Percentiles rank a stretch among this genome's conserved stretches.
Evolutionary conservation across 2,888 invertebrate genomes (phyloP).

Genomic region (Drosophila longiperda): DNA sequence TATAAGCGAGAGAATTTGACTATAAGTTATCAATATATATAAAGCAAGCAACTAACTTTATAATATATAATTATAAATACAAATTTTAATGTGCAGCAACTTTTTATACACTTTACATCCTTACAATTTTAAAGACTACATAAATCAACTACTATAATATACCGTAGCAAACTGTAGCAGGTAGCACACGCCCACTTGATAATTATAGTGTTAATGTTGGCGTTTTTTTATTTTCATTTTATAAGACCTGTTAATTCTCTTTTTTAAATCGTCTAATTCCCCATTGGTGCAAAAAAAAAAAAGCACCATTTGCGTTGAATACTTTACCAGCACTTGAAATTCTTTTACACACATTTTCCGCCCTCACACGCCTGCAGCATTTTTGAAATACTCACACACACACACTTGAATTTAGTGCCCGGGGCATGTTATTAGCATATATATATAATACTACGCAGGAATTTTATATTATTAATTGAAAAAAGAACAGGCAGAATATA

Average conservation of each 20-base stretch:
- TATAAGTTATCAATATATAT: constrained; percentile 55
- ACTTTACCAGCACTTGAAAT: constrained; percentile 62
- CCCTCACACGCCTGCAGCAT: constrained; percentile 58
- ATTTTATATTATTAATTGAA: constrained; percentile 52
- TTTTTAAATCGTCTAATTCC: constrained; percentile 23
- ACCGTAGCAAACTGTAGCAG: constrained; percentile 10
- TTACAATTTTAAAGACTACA: constrained; percentile 31
- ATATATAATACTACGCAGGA: constrained; percentile 40
- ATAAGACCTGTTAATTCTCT: constrained; percentile 47
- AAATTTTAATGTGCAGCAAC: constrained; percentile 51
- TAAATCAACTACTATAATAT: constrained; percentile 32
- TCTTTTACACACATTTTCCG: constrained; percentile 52
- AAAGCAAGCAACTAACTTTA: constrained; percentile 29
- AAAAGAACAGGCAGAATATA: constrained; percentile 13
- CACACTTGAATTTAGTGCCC: constrained; percentile 17
- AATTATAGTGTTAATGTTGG: constrained; percentile 47
- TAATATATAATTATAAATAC: constrained; percentile 38
- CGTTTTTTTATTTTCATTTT: constrained; percentile 47
- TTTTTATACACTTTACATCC: constrained; percentile 31
- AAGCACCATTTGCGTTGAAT: constrained; percentile 34
- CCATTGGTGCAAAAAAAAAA: constrained; percentile 33
- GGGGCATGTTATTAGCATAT: constrained; percentile 61
- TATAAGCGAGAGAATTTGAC: constrained; percentile 62
- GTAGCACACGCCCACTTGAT: constrained; percentile 44
- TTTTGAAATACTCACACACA: constrained; percentile 45